phyloP scores from a whole-genome alignment of 2,888 invertebrate species.

The Tetragonula carbonaria region DNA sequence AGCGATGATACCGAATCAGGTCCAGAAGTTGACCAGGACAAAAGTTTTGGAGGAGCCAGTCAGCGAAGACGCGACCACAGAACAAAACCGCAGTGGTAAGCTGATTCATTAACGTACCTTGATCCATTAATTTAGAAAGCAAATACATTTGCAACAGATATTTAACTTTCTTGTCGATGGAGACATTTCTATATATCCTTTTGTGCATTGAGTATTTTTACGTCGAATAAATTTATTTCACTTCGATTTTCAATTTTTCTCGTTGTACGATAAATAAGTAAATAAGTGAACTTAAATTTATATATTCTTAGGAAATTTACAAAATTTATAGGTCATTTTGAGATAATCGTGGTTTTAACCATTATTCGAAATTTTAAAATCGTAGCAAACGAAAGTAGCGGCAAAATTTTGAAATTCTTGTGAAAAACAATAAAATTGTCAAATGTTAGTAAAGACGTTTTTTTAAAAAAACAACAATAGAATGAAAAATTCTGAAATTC shows the following conservation, averaged over 20 bases:
- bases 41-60: slow-evolving; percentile 32
- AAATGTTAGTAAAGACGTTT: not conserved
- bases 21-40: slow-evolving; percentile 20
- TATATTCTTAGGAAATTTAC: not conserved
- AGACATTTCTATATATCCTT: not conserved
- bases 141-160: slow-evolving; percentile 21
- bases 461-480: not conserved
- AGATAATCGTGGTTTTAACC: not conserved
- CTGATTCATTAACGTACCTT: not conserved
- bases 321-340: not conserved
- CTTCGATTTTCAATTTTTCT: not conserved
- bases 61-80: slow-evolving; percentile 45
- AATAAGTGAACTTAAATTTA: too few species aligned
- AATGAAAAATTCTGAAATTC: not conserved
- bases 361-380: not conserved
- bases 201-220: not conserved
- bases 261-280: not conserved
- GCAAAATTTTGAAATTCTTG: not conserved
- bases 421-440: not conserved
- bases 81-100: slow-evolving; percentile 54
- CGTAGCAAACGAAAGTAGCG: not conserved
- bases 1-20: slow-evolving; percentile 46
- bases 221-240: not conserved
- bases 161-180: slow-evolving; percentile 17
- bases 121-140: not conserved